Conservation (phyloP, 2,888 invertebrate species). For the Amaurobius ferox region DNA sequence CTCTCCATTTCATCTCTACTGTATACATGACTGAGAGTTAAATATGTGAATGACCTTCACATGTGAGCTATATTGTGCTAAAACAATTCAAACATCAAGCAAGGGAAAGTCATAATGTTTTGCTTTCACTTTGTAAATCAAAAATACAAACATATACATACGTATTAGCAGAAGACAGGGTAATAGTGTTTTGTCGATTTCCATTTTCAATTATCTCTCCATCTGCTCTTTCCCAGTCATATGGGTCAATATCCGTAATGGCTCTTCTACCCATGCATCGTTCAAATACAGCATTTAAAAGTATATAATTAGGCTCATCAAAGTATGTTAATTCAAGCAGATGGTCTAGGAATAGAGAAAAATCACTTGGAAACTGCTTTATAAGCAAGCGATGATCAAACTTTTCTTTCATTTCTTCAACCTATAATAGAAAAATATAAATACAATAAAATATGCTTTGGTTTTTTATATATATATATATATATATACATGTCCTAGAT, state of each 20-base stretch:
- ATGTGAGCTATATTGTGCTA: no score
- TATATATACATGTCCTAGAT: no score
- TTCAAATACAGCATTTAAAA: constrained; percentile 85
- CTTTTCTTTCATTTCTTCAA: constrained; percentile 96
- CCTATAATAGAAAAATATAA: constrained; percentile 79
- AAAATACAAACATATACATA: background rate
- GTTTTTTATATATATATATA: no score
- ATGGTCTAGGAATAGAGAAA: constrained; percentile 94
- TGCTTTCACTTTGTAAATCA: no score
- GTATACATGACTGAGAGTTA: no score
- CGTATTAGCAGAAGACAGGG: background rate
- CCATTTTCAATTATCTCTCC: background rate
- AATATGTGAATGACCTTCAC: no score
- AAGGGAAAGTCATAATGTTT: no score
- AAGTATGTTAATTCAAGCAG: constrained; percentile 94
- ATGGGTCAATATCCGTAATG: constrained; percentile 92
- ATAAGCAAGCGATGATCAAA: constrained; percentile 94
- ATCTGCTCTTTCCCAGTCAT: constrained; percentile 91
- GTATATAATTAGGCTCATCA: constrained; percentile 94
- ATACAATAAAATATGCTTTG: no score
- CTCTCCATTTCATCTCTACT: no score
- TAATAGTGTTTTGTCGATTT: background rate
- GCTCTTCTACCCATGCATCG: constrained; percentile 95
- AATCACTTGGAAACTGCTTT: constrained; percentile 95
- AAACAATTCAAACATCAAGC: no score